Conservation (phyloP, 1,140 invertebrate species). For the Brachionus manjavacas region DNA sequence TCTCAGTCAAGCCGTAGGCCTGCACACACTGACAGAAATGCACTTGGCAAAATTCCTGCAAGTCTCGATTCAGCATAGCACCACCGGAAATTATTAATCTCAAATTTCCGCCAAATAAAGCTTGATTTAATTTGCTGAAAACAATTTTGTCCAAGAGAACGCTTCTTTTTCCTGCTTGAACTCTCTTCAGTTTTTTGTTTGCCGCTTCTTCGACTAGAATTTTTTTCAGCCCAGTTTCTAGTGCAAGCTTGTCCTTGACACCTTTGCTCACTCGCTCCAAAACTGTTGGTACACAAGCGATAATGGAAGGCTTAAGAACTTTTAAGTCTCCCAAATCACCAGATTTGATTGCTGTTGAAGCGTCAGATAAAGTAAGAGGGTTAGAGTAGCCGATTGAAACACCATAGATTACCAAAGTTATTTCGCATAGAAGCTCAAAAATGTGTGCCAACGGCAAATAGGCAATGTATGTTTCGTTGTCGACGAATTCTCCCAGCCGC, state of each 20-base stretch:
- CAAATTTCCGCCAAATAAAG: conserved; percentile 72
- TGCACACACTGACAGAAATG: conserved; percentile 78
- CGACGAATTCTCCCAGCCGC: conserved; percentile 58
- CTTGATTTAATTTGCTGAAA: conserved; percentile 12
- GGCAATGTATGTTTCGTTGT: conserved; percentile 77
- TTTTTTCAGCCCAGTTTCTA: conserved; percentile 68
- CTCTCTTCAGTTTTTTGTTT: conserved; percentile 61
- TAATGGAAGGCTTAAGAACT: conserved; percentile 81
- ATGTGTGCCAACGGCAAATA: conserved; percentile 96
- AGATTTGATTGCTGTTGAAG: conserved; percentile 85
- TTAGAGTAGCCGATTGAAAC: conserved; percentile 94
- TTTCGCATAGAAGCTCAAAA: conserved; percentile 75
- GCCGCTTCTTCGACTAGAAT: conserved; percentile 74
- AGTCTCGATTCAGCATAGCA: conserved; percentile 88
- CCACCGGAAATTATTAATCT: conserved; percentile 82
- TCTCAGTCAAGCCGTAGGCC: conserved; percentile 96
- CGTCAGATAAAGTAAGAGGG: conserved; percentile 86
- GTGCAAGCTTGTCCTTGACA: conserved; percentile 81
- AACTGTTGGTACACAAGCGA: conserved; percentile 93
- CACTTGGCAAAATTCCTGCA: conserved; percentile 85
- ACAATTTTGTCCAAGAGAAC: conserved; percentile 3
- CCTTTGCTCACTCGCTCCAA: conserved; percentile 90
- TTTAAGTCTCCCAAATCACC: conserved; percentile 77
- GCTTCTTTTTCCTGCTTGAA: conserved; percentile 36
- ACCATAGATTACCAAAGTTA: conserved; percentile 65